Evolutionary conservation across 2,888 invertebrate genomes (phyloP).

Genomic region (Caenorhabditis zanzibari): DNA sequence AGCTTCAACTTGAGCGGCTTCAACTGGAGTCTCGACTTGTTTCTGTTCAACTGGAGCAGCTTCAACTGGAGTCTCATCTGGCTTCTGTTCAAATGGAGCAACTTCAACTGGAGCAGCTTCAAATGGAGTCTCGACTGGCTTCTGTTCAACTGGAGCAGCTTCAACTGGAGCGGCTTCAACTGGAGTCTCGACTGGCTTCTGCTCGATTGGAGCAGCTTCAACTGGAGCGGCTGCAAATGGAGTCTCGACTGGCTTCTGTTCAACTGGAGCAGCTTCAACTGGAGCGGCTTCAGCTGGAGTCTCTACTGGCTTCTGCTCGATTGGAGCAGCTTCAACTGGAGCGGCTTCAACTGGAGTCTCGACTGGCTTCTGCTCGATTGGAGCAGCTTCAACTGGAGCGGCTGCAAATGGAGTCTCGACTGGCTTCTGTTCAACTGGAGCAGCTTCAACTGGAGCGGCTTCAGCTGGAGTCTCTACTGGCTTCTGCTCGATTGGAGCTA

Average conservation of each 20-base stretch:
- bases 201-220: slow-evolving; percentile 7
- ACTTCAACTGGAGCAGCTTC: slow-evolving; percentile 25
- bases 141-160: slow-evolving; percentile 13
- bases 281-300: slow-evolving; percentile 45
- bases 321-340: slow-evolving; percentile 13
- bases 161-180: slow-evolving; percentile 13
- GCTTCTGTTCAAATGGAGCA: too few species aligned
- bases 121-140: slow-evolving; percentile 22
- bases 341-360: slow-evolving; percentile 7
- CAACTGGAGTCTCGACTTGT: background rate
- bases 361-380: slow-evolving; percentile 32
- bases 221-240: background rate
- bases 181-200: slow-evolving; percentile 6
- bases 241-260: slow-evolving; percentile 11
- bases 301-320: background rate
- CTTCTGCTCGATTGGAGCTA: slow-evolving; percentile 3
- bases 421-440: background rate
- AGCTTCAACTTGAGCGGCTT: too few species aligned
- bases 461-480: slow-evolving; percentile 10
- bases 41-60: slow-evolving; percentile 20
- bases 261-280: slow-evolving; percentile 18
- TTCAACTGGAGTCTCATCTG: slow-evolving; percentile 21
- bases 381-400: slow-evolving; percentile 20
- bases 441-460: background rate
- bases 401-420: background rate